These are phyloP conservation scores for Drosophila teissieri DNA, from an alignment of 1,140 invertebrate genomes.

Conservation along the genomic window DNA sequence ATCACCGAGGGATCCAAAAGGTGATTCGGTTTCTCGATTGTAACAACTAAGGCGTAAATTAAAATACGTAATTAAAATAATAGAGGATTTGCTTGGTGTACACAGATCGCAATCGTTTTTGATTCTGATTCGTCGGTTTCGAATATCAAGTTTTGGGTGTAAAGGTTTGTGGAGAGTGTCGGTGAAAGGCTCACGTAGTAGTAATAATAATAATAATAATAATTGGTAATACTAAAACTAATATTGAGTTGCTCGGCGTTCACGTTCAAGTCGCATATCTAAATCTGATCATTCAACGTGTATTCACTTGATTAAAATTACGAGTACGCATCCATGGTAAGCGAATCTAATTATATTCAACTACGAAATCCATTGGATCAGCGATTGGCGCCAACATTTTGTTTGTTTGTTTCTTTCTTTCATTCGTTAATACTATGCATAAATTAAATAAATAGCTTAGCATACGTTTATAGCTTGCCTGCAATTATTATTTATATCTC, in stretches of 20 bases:
- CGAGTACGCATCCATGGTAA: constrained; percentile 67
- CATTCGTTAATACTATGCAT: constrained; percentile 73
- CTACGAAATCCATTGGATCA: constrained; percentile 76
- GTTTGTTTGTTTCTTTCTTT: constrained; percentile 1
- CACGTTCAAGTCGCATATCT: constrained; percentile 64
- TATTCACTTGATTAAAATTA: constrained; percentile 71
- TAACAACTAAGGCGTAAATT: constrained; percentile 76
- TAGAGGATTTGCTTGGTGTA: constrained; percentile 62
- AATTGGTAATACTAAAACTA: constrained; percentile 80
- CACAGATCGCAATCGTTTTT: constrained; percentile 41
- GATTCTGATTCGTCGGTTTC: constrained; percentile 46
- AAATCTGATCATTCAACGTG: constrained; percentile 47
- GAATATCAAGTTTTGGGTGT: constrained; percentile 66
- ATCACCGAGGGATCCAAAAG: constrained; percentile 11
- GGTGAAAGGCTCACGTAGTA: constrained; percentile 45
- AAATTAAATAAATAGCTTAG: constrained; percentile 83
- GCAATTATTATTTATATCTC: constrained; percentile 67
- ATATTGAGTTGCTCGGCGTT: constrained; percentile 82
- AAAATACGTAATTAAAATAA: constrained; percentile 73
- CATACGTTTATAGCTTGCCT: constrained; percentile 74
- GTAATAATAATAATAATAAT: constrained; percentile 40
- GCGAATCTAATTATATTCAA: constrained; percentile 75
- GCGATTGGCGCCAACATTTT: constrained; percentile 54
- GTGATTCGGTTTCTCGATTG: constrained; percentile 42
- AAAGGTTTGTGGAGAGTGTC: constrained; percentile 24